These are phyloP conservation scores for Periparus ater DNA, from an alignment of 2,797 vertebrate genomes.

Conservation along the genomic window DNA sequence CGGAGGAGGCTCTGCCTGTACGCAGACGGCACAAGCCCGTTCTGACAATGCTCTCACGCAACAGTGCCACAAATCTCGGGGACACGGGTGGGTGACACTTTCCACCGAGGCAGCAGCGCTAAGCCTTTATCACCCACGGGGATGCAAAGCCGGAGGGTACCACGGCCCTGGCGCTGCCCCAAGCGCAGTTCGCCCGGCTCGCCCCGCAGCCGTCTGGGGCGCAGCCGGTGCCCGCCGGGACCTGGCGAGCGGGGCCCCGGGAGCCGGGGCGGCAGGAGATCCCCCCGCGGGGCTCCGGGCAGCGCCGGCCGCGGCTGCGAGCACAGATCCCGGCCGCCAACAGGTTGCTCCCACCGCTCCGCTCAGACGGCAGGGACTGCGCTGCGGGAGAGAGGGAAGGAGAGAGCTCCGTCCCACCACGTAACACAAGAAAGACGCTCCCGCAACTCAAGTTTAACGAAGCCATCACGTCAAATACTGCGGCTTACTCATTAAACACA, in stretches of 20 bases:
- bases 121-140: too few species aligned
- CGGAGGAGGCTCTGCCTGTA: not conserved
- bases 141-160: not conserved
- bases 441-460: not conserved
- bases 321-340: not conserved
- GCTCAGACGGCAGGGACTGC: not conserved
- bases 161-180: not conserved
- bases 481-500: constrained; percentile 51
- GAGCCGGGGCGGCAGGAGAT: not conserved
- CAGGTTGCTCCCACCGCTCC: not conserved
- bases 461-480: not conserved
- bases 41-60: not conserved
- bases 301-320: not conserved
- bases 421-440: not conserved
- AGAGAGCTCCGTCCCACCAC: not conserved
- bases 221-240: not conserved
- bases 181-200: fast-evolving
- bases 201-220: not conserved
- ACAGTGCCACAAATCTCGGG: not conserved
- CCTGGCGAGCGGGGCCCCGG: not conserved
- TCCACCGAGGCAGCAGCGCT: not conserved
- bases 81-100: not conserved
- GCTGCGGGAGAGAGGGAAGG: not conserved
- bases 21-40: not conserved
- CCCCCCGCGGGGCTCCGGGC: not conserved